Percentiles rank a stretch among this genome's conserved stretches.
These are phyloP conservation scores for Chaetura pelagica DNA, from an alignment of 2,113 vertebrate species.

Conservation along the genomic window DNA sequence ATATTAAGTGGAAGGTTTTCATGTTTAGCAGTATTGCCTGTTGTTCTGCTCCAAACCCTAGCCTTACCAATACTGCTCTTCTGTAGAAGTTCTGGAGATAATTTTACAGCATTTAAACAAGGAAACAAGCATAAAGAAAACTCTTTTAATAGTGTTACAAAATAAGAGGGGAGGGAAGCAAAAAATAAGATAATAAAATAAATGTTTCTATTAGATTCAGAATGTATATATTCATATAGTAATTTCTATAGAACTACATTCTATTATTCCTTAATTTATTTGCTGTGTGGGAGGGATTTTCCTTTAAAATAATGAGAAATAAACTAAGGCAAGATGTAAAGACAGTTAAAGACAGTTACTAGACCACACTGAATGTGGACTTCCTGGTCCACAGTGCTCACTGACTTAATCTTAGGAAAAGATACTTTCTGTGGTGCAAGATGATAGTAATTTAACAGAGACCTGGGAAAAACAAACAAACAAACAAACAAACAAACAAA, in stretches of 20 bases:
- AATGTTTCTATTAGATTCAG: background rate
- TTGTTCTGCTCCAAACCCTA: background rate
- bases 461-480: too few relatives aligned
- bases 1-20: background rate
- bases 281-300: background rate
- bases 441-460: background rate
- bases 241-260: background rate
- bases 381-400: background rate
- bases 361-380: too few relatives aligned
- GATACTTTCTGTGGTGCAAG: background rate
- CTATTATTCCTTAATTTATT: background rate
- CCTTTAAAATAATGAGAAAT: background rate
- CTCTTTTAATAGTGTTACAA: background rate
- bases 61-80: background rate
- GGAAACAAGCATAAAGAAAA: background rate
- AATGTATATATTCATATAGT: background rate
- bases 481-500: too few relatives aligned
- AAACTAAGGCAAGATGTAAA: background rate
- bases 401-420: slow-evolving; percentile 7
- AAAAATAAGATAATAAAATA: background rate
- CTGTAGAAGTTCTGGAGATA: background rate
- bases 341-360: too few relatives aligned
- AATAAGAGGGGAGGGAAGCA: background rate
- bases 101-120: background rate
- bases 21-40: background rate